Conservation (phyloP, 1,140 invertebrate species). For the Dermatophagoides farinae region DNA sequence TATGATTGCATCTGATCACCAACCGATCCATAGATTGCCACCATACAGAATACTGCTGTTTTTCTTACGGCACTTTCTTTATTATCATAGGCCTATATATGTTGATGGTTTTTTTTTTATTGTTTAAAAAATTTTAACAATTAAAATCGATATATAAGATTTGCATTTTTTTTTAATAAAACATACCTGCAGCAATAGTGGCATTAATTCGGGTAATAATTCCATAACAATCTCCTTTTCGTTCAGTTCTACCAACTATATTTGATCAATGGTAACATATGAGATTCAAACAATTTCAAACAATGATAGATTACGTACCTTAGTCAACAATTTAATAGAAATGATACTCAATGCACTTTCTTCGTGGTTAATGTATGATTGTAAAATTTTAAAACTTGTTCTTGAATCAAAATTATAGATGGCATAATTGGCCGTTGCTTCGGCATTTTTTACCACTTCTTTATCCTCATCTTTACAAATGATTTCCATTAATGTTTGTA, state of each 20-base stretch:
- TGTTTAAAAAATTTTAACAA: too few relatives aligned
- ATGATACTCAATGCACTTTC: slow-evolving; percentile 66
- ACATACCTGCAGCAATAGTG: slow-evolving; percentile 56
- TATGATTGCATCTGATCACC: slow-evolving; percentile 58
- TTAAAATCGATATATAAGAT: background rate
- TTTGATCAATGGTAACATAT: too few relatives aligned
- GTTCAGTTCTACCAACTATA: slow-evolving; percentile 23
- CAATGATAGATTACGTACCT: slow-evolving; percentile 30
- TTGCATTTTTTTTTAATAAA: background rate
- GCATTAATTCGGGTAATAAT: slow-evolving; percentile 51
- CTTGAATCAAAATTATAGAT: slow-evolving; percentile 47
- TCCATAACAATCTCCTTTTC: slow-evolving; percentile 38
- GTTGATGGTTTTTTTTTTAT: too few relatives aligned
- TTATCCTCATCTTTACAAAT: slow-evolving; percentile 47
- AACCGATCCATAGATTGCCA: slow-evolving; percentile 61
- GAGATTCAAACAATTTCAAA: too few relatives aligned
- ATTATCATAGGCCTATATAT: slow-evolving; percentile 67
- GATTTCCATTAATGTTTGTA: slow-evolving; percentile 61
- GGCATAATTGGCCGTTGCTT: slow-evolving; percentile 45
- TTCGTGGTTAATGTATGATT: slow-evolving; percentile 62
- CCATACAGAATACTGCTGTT: slow-evolving; percentile 84
- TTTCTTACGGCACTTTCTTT: slow-evolving; percentile 70
- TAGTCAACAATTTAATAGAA: slow-evolving; percentile 76
- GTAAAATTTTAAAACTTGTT: slow-evolving; percentile 41
- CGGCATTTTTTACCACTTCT: slow-evolving; percentile 41